Evolutionary conservation across 2,113 vertebrate species (phyloP), one percentile per base, ranked within the genome.

Genomic region (Ptychochromis oligacanthus): DNA sequence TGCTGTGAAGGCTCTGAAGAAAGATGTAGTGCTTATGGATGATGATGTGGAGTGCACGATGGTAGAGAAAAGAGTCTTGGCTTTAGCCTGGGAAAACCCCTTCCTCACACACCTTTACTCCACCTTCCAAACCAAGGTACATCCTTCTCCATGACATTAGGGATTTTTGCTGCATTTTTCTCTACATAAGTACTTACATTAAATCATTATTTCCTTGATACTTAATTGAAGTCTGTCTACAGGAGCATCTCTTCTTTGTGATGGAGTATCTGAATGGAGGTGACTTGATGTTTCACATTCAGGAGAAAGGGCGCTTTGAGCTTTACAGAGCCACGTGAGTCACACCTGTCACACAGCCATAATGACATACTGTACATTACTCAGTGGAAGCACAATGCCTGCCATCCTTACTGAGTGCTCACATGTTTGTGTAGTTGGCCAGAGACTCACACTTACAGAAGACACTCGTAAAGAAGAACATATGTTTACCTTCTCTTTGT

Each of bases 191-290:
- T 20, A 70, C 5, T 70, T 70, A 67, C 26, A 60, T 49, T 49
- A 6, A 5, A 54, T 67, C 0, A 31, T 22, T 34, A 2, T 15
- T 4, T 22, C 6, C 31, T 59, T 18, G 57, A 26, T 54, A 26
- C 54, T 86, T 86, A 57, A 78, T 14, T 76, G 1, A 54, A 64
- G 55, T 57, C 61, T 83, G 10, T 88, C 62, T 54, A 84, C 88
- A 99, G 98, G 98, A 99, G 77, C 98, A 99, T 94, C 95, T 99
- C 77, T 99, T 99, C 95, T 99, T 99, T 5, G 97, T 99, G 74
- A 99, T 99, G 98, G 98, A 99, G 91, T 99, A 99, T 91, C 95
- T 99, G 91, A 99, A 98, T 0, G 98, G 98, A 28, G 98, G 98
- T 55, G 98, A 99, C 83, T 92, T 99, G 86, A 99, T 99, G 98